Percentiles rank a stretch among this genome's conserved stretches.
Evolutionary conservation across 2,888 invertebrate genomes (phyloP).

Genomic region (Yponomeuta cagnagella): DNA sequence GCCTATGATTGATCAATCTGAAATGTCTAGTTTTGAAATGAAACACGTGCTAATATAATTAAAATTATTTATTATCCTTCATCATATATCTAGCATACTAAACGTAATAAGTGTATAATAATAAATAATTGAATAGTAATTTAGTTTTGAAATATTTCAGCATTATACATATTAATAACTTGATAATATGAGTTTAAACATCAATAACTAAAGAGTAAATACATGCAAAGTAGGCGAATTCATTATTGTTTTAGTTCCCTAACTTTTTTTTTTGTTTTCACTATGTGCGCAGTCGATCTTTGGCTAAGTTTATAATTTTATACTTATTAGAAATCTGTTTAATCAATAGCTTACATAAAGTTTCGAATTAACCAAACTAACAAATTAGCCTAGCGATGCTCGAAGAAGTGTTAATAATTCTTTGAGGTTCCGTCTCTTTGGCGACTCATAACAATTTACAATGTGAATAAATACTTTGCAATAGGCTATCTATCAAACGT

Average conservation of each 20-base stretch:
- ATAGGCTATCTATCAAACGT: slow-evolving; percentile 50
- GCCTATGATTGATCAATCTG: no score
- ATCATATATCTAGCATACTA: slow-evolving; percentile 77
- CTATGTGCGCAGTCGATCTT: slow-evolving; percentile 45
- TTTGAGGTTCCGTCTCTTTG: slow-evolving; percentile 64
- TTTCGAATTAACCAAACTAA: slow-evolving; percentile 34
- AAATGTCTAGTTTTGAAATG: background rate
- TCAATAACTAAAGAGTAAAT: slow-evolving; percentile 46
- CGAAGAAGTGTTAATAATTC: slow-evolving; percentile 57
- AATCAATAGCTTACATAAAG: slow-evolving; percentile 24
- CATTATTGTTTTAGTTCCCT: slow-evolving; percentile 67
- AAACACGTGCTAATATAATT: slow-evolving; percentile 64
- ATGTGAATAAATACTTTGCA: slow-evolving; percentile 46
- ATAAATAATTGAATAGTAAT: slow-evolving; percentile 76
- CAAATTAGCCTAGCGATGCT: slow-evolving; percentile 57
- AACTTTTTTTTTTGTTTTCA: slow-evolving; percentile 26
- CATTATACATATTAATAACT: slow-evolving; percentile 69
- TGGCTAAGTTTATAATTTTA: slow-evolving; percentile 36
- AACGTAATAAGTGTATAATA: slow-evolving; percentile 77
- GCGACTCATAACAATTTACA: slow-evolving; percentile 69
- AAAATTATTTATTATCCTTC: slow-evolving; percentile 78
- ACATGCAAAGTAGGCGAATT: slow-evolving; percentile 70
- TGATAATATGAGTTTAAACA: slow-evolving; percentile 55
- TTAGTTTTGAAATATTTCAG: slow-evolving; percentile 73
- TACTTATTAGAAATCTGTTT: slow-evolving; percentile 20